phyloP scores from a whole-genome alignment of 2,113 vertebrate species.

The Plestiodon gilberti region DNA sequence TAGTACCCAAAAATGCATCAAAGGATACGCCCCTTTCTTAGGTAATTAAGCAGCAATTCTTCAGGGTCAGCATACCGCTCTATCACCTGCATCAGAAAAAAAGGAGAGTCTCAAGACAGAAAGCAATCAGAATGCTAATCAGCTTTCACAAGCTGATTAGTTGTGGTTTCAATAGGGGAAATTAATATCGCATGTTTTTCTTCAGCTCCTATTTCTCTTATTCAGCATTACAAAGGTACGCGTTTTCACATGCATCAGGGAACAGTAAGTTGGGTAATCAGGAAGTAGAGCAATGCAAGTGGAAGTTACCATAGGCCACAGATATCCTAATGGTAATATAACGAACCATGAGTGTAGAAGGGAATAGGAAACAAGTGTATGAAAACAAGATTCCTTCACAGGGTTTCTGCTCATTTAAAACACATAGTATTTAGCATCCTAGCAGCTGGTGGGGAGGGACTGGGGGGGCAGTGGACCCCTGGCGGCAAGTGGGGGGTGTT shows the following conservation, averaged over 20 bases:
- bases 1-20: neutral
- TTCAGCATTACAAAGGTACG: neutral
- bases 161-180: neutral
- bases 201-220: neutral
- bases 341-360: neutral
- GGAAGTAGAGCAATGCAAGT: neutral
- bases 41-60: conserved; percentile 60
- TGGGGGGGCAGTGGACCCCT: no score
- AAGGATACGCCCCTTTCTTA: conserved; percentile 71
- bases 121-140: no score
- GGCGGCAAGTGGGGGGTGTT: no score
- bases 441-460: no score
- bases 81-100: conserved; percentile 51
- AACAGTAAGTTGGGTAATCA: neutral
- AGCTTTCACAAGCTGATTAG: conserved; percentile 11
- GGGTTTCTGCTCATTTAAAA: no score
- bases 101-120: neutral
- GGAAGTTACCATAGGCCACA: neutral
- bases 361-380: neutral
- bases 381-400: no score
- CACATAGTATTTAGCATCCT: no score
- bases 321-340: neutral
- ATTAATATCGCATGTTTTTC: neutral
- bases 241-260: neutral
- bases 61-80: conserved; percentile 64